Conservation (phyloP, 1,140 invertebrate genomes). For the Macrobrachium nipponense region DNA sequence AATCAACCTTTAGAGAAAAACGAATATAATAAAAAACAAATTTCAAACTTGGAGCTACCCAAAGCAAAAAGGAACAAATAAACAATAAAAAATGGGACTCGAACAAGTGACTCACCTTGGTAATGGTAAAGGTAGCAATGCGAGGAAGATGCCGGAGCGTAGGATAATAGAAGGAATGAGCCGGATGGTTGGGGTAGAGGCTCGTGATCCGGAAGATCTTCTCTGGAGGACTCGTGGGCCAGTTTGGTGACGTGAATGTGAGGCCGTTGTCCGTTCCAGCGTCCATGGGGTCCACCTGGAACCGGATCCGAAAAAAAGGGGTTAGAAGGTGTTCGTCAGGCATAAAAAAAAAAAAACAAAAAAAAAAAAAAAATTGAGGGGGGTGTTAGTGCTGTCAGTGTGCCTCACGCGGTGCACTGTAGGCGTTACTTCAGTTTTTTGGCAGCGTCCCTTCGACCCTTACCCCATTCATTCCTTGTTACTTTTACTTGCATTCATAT, state of each 20-base stretch:
- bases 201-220: slow-evolving; percentile 91
- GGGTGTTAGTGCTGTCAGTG: too few species aligned
- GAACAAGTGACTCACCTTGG: slow-evolving; percentile 32
- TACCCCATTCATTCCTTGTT: too few species aligned
- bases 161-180: slow-evolving; percentile 95
- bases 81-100: not conserved
- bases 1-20: too few species aligned
- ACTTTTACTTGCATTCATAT: too few species aligned
- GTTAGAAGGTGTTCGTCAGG: not conserved
- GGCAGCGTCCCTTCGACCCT: too few species aligned
- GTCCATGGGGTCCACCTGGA: slow-evolving; percentile 90
- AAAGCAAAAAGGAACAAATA: too few species aligned
- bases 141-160: slow-evolving; percentile 87
- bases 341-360: not conserved
- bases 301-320: too few species aligned
- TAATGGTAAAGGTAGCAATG: slow-evolving; percentile 88
- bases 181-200: slow-evolving; percentile 89
- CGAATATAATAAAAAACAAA: too few species aligned
- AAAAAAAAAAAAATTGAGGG: too few species aligned
- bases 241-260: slow-evolving; percentile 95
- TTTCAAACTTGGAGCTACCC: not conserved
- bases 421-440: too few species aligned
- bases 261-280: slow-evolving; percentile 97
- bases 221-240: slow-evolving; percentile 89
- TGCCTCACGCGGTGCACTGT: too few species aligned